These are phyloP conservation scores for Athene cunicularia DNA, from an alignment of 2,113 vertebrate genomes.

Conservation along the genomic window DNA sequence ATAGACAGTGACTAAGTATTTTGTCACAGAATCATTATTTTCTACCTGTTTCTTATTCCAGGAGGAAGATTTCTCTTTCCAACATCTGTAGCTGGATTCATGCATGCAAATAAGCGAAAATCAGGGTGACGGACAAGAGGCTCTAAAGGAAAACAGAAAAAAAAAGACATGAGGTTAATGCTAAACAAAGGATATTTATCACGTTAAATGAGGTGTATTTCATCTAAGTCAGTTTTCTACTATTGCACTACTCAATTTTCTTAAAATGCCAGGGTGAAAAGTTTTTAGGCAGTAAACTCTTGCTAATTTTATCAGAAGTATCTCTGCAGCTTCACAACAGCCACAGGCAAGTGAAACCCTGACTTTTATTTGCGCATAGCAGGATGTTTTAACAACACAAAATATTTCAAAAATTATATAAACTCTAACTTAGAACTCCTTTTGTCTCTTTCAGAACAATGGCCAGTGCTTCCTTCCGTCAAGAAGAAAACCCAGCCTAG, in stretches of 20 bases:
- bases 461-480: not conserved
- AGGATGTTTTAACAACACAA: not conserved
- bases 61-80: conserved; percentile 96
- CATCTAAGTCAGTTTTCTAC: not conserved
- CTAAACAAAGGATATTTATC: not conserved
- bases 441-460: not conserved
- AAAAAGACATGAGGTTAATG: not conserved
- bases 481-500: not conserved
- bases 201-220: not conserved
- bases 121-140: conserved; percentile 90
- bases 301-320: not conserved
- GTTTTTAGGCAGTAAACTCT: not conserved
- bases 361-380: not conserved
- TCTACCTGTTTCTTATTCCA: conserved; percentile 94
- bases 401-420: not conserved
- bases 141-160: conserved; percentile 73
- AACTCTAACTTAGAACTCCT: not conserved
- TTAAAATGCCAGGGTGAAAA: not conserved
- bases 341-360: not conserved
- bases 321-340: not conserved
- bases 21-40: not conserved
- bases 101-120: conserved; percentile 95
- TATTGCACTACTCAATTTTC: not conserved
- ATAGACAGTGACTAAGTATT: not conserved
- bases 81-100: conserved; percentile 98